Conservation (phyloP, 2,888 invertebrate species). For the Syritta pipiens region DNA sequence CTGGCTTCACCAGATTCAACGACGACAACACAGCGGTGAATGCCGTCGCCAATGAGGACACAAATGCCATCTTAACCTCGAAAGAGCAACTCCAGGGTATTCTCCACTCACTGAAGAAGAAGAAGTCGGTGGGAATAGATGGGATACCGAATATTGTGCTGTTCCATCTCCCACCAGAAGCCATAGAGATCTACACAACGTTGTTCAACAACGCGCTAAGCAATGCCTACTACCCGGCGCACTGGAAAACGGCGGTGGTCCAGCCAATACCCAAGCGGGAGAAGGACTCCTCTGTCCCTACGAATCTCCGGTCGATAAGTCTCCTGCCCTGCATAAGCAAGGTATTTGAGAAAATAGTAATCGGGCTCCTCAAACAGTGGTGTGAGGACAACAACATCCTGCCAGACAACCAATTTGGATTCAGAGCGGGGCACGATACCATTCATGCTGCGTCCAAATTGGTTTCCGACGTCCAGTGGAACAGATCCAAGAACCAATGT, state of each 20-base stretch:
- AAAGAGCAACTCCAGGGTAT: slow-evolving; percentile 4
- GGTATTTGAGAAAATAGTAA: slow-evolving; percentile 9
- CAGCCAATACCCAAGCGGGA: slow-evolving; percentile 3
- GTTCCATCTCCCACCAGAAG: background rate
- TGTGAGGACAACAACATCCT: background rate
- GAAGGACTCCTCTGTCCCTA: background rate
- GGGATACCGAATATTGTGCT: slow-evolving; percentile 16
- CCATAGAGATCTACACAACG: slow-evolving; percentile 1
- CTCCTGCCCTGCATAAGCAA: slow-evolving; percentile 8
- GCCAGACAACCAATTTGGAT: slow-evolving; percentile 3
- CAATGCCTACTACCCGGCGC: slow-evolving; percentile 6
- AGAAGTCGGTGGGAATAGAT: slow-evolving; percentile 18
- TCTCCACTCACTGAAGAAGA: slow-evolving; percentile 12
- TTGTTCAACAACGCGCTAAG: slow-evolving; percentile 24
- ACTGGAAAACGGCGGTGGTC: slow-evolving; percentile 1
- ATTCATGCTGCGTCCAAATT: slow-evolving; percentile 5
- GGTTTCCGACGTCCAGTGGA: background rate
- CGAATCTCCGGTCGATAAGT: no score
- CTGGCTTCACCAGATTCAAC: background rate
- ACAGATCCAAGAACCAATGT: background rate
- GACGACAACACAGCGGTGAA: background rate
- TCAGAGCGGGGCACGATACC: slow-evolving; percentile 3
- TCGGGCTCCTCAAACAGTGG: background rate
- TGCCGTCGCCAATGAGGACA: background rate
- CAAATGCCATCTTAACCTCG: background rate